Conservation (phyloP, 2,113 vertebrate genomes). For the Zonotrichia leucophrys region DNA sequence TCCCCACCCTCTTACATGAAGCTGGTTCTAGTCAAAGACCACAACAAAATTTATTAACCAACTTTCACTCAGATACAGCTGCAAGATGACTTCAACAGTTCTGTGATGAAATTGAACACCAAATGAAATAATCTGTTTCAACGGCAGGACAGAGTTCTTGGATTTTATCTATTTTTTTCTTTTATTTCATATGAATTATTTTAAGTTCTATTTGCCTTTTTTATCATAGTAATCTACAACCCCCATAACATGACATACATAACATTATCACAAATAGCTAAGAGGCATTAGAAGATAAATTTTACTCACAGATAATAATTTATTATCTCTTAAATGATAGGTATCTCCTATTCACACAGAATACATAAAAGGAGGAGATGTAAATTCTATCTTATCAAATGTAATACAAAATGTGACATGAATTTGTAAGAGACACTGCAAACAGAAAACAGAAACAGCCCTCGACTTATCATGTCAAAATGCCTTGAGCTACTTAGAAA, state of each 20-base stretch:
- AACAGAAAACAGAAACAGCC: background rate
- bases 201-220: background rate
- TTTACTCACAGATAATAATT: background rate
- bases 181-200: background rate
- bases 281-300: background rate
- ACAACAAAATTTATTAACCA: background rate
- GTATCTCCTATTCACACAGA: background rate
- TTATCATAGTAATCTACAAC: background rate
- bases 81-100: background rate
- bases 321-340: background rate
- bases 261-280: background rate
- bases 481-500: background rate
- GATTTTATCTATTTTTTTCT: background rate
- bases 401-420: background rate
- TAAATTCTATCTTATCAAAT: background rate
- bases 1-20: background rate
- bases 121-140: background rate
- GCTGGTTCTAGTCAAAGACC: background rate
- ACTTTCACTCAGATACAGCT: background rate
- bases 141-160: background rate
- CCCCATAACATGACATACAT: background rate
- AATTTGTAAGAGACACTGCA: background rate
- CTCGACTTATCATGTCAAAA: background rate
- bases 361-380: background rate
- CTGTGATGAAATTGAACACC: background rate